A percentile compares a stretch with the other conserved stretches of the same genome.
Evolutionary conservation across 2,888 invertebrate genomes (phyloP).

Genomic region (Neria commutata): DNA sequence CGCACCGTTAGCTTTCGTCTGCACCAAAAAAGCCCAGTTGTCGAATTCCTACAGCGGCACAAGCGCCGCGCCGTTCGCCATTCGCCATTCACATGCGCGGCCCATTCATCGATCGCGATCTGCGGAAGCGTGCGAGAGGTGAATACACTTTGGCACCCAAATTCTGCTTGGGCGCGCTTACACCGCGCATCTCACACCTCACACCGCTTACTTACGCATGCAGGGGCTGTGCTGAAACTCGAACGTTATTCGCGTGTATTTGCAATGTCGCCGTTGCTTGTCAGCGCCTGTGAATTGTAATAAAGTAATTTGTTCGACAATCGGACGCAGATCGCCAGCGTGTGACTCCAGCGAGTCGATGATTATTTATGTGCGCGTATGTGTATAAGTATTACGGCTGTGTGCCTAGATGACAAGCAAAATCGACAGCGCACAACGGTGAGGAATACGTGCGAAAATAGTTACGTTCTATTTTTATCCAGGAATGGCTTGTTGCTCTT

Average conservation of each 20-base stretch:
- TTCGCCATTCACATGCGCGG: not conserved
- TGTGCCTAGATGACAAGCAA: no score
- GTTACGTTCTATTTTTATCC: no score
- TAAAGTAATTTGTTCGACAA: not conserved
- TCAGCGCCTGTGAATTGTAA: not conserved
- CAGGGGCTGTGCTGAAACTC: not conserved
- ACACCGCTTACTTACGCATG: not conserved
- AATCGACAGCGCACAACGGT: no score
- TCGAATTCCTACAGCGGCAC: not conserved
- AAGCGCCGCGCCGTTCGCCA: not conserved
- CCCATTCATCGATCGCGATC: no score
- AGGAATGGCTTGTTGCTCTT: no score
- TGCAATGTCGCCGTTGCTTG: no score
- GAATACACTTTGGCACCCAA: not conserved
- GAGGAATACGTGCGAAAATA: no score
- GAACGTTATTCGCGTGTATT: slow-evolving; percentile 5
- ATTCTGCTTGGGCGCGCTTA: not conserved
- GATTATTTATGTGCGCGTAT: not conserved
- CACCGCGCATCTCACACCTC: not conserved
- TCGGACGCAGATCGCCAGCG: no score
- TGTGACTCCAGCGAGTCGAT: not conserved
- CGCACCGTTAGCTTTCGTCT: not conserved
- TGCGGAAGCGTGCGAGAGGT: not conserved
- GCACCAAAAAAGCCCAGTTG: not conserved
- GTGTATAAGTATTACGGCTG: no score